phyloP scores from a whole-genome alignment of 2,888 invertebrate genomes.

The Agriopis marginaria region DNA sequence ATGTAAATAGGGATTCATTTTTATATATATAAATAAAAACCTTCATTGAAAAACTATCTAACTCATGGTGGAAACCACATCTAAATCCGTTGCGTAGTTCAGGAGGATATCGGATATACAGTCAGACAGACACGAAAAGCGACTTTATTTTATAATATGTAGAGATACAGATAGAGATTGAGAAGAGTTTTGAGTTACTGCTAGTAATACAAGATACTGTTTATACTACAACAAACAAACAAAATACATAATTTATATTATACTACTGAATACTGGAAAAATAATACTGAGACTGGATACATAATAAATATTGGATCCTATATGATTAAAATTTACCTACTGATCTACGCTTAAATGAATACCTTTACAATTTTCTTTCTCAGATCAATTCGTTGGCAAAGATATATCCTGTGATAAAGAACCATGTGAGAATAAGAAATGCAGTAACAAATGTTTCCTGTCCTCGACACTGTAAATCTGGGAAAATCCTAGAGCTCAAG shows the following conservation, averaged over 20 bases:
- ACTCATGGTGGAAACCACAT: too few species aligned
- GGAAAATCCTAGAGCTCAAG: constrained; percentile 20
- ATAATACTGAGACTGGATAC: background rate
- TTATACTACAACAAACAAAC: background rate
- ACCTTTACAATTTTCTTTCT: background rate
- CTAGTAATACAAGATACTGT: background rate
- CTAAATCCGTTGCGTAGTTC: too few species aligned
- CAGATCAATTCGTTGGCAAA: background rate
- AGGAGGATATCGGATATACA: too few species aligned
- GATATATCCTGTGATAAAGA: background rate
- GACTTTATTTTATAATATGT: too few species aligned
- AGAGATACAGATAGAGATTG: background rate
- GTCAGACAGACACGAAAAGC: too few species aligned
- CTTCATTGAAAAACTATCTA: too few species aligned
- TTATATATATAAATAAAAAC: too few species aligned
- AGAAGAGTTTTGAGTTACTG: background rate
- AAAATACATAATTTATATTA: too few species aligned
- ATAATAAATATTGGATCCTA: background rate
- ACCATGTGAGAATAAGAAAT: constrained; percentile 4
- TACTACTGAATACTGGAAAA: too few species aligned
- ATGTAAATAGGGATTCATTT: too few species aligned
- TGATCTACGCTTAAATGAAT: background rate
- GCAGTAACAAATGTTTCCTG: constrained; percentile 16
- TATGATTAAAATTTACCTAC: background rate
- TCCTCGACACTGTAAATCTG: constrained; percentile 18